Evolutionary conservation across 92 coral and sea anemone species (phyloP).

Genomic region (Porites rus): DNA sequence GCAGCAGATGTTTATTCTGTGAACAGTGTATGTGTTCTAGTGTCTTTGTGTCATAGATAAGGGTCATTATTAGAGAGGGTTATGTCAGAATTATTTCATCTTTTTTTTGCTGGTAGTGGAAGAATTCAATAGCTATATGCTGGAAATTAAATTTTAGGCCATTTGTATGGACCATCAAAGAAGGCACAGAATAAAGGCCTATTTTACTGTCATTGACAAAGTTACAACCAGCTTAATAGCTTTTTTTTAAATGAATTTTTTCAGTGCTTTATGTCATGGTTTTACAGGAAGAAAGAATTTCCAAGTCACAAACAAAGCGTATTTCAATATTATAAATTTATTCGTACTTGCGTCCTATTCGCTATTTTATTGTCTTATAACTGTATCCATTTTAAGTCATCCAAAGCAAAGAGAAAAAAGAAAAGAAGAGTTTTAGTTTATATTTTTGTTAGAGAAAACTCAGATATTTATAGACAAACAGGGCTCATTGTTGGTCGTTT

Average conservation of each 20-base stretch:
- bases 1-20: slow-evolving; percentile 41
- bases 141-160: slow-evolving; percentile 34
- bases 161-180: neutral
- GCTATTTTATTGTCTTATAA: slow-evolving; percentile 56
- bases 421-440: slow-evolving; percentile 64
- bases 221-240: neutral
- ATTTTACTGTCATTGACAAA: slow-evolving; percentile 7
- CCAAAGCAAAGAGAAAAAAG: slow-evolving; percentile 15
- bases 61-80: slow-evolving; percentile 7
- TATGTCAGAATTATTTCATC: neutral
- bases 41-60: slow-evolving; percentile 11
- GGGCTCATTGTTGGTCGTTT: slow-evolving; percentile 49
- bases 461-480: slow-evolving; percentile 76
- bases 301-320: slow-evolving; percentile 20
- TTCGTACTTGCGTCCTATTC: slow-evolving; percentile 47
- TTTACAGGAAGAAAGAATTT: slow-evolving; percentile 37
- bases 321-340: slow-evolving; percentile 36
- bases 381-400: slow-evolving; percentile 52
- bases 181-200: neutral
- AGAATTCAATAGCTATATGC: neutral
- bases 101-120: slow-evolving; percentile 9
- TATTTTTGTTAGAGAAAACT: slow-evolving; percentile 74
- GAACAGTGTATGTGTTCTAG: slow-evolving; percentile 22
- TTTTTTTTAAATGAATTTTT: neutral
- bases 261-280: slow-evolving; percentile 31